These are phyloP conservation scores for Sphaerophoria taeniata DNA, from an alignment of 2,888 invertebrate genomes.

Conservation along the genomic window DNA sequence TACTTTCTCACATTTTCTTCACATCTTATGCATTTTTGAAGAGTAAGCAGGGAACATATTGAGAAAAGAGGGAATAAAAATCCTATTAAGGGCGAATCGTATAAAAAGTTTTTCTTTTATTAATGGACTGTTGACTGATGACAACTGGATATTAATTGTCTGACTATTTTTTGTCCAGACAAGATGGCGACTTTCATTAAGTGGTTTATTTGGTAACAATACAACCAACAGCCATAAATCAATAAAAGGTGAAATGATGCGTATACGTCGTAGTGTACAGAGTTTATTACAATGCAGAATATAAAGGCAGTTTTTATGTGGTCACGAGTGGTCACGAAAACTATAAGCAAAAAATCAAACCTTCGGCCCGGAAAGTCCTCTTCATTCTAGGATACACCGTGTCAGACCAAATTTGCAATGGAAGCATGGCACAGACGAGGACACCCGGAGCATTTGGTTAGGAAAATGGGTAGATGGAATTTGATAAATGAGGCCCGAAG, in stretches of 20 bases:
- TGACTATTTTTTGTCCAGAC: neutral
- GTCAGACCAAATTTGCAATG: too few relatives aligned
- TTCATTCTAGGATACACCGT: too few relatives aligned
- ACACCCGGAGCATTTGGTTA: too few relatives aligned
- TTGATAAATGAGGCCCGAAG: too few relatives aligned
- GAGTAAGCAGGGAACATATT: neutral
- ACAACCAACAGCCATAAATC: neutral
- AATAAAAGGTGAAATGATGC: neutral
- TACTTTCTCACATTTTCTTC: neutral
- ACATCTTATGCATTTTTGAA: neutral
- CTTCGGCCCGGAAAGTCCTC: too few relatives aligned
- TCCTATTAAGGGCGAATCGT: neutral
- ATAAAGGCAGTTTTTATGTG: too few relatives aligned
- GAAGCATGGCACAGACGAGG: too few relatives aligned
- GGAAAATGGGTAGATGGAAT: too few relatives aligned
- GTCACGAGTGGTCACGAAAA: too few relatives aligned
- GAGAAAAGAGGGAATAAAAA: neutral
- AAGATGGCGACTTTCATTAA: neutral
- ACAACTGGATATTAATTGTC: neutral
- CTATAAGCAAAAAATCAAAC: too few relatives aligned
- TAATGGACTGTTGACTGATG: neutral
- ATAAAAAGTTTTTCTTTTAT: neutral
- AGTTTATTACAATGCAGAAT: too few relatives aligned
- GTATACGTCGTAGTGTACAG: neutral
- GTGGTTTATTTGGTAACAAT: neutral